phyloP scores from a whole-genome alignment of 1,140 invertebrate species.

The Anastrepha obliqua region DNA sequence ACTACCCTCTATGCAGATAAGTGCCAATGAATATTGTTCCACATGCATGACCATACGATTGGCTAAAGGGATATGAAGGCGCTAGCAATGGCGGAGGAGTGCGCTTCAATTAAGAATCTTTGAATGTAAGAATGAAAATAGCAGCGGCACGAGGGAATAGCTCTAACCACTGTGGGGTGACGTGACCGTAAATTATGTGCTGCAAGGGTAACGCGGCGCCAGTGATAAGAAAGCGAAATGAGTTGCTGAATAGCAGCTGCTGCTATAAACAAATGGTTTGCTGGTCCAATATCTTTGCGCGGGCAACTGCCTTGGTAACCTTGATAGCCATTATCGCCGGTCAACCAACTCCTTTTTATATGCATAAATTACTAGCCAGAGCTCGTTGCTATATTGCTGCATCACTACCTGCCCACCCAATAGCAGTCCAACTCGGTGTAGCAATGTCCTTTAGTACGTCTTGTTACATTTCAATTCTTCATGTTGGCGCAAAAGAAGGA shows the following conservation, averaged over 20 bases:
- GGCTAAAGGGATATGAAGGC: not conserved
- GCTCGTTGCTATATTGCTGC: not conserved
- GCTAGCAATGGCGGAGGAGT: not conserved
- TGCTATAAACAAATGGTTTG: not conserved
- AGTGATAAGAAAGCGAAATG: not conserved
- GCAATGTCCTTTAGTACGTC: not conserved
- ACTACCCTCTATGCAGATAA: not conserved
- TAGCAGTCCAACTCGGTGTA: too few relatives aligned
- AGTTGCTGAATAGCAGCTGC: not conserved
- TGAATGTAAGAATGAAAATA: not conserved
- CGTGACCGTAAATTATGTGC: conserved; percentile 16
- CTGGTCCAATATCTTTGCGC: not conserved
- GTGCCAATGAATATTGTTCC: conserved; percentile 1
- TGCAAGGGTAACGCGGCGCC: not conserved
- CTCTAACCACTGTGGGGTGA: not conserved
- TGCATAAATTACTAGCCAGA: not conserved
- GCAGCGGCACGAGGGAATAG: not conserved
- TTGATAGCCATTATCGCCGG: conserved; percentile 32
- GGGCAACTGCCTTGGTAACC: not conserved
- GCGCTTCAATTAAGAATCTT: not conserved
- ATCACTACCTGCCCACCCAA: not conserved
- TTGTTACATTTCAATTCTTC: conserved; percentile 19
- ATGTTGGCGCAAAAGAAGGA: not conserved
- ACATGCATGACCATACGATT: not conserved
- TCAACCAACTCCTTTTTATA: not conserved